A percentile compares a stretch with the other conserved stretches of the same genome.
Evolutionary conservation across 2,797 vertebrate species (phyloP).

Genomic region (Acanthopagrus latus): DNA sequence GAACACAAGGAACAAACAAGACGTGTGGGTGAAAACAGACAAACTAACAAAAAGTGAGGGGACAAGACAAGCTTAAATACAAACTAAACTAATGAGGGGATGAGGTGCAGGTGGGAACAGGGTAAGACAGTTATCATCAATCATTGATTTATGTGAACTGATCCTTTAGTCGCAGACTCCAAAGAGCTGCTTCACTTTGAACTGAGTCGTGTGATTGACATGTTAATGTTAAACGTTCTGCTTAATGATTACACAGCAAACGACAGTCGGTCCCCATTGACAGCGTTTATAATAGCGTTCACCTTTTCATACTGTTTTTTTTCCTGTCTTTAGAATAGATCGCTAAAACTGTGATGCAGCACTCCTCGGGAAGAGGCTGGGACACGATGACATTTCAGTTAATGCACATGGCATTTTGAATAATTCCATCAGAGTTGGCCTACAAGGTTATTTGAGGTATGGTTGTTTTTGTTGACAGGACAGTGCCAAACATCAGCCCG

Average conservation of each 20-base stretch:
- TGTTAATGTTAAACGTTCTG: neutral
- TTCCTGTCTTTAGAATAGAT: neutral
- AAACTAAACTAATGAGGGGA: no score
- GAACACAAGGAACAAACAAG: no score
- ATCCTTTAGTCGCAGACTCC: neutral
- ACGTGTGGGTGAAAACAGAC: no score
- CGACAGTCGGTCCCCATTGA: neutral
- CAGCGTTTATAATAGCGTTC: constrained; percentile 1
- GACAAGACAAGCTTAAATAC: no score
- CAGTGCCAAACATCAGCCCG: neutral
- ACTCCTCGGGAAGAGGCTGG: constrained; percentile 7
- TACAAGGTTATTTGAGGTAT: constrained; percentile 7
- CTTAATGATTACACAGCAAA: neutral
- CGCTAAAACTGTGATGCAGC: neutral
- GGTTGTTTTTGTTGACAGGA: constrained; percentile 9
- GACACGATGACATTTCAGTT: constrained; percentile 41
- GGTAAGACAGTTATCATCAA: no score
- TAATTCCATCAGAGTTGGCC: constrained; percentile 1
- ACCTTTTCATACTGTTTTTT: constrained; percentile 2
- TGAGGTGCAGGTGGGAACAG: no score
- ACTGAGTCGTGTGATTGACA: neutral
- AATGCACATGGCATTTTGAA: constrained; percentile 5
- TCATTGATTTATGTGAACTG: neutral
- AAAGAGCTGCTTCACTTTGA: neutral
- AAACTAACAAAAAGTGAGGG: no score